A percentile compares a stretch with the other conserved stretches of the same genome.
These are phyloP conservation scores for Trichopria drosophilae DNA, from an alignment of 2,888 invertebrate species.

Conservation along the genomic window DNA sequence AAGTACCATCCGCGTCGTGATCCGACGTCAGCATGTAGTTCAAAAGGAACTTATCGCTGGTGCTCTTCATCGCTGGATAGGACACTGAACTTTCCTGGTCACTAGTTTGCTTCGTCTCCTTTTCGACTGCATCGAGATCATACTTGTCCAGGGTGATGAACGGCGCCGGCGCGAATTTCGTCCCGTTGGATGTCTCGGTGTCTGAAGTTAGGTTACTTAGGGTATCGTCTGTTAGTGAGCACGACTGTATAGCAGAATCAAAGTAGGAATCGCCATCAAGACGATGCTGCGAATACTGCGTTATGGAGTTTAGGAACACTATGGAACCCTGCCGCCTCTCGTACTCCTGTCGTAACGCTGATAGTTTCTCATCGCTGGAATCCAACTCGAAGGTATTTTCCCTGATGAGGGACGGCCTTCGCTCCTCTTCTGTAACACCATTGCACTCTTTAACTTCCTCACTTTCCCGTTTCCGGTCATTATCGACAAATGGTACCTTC, in stretches of 20 bases:
- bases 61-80: conserved; percentile 43
- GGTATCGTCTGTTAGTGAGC: neutral
- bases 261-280: conserved; percentile 54
- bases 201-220: too few species aligned
- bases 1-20: conserved; percentile 44
- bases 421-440: conserved; percentile 28
- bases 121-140: conserved; percentile 31
- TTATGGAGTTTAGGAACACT: conserved; percentile 66
- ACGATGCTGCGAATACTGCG: conserved; percentile 65
- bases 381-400: conserved; percentile 60
- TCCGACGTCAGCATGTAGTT: conserved; percentile 28
- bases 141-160: conserved; percentile 33
- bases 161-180: neutral
- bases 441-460: conserved; percentile 15
- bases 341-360: conserved; percentile 60
- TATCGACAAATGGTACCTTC: conserved; percentile 34
- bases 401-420: conserved; percentile 52
- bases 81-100: too few species aligned
- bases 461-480: conserved; percentile 20
- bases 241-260: conserved; percentile 19
- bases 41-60: conserved; percentile 45
- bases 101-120: conserved; percentile 26
- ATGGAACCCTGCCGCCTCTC: conserved; percentile 65
- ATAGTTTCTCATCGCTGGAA: conserved; percentile 55
- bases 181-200: too few species aligned